These are phyloP conservation scores for Netelia virgata DNA, from an alignment of 2,888 invertebrate species.

Conservation along the genomic window DNA sequence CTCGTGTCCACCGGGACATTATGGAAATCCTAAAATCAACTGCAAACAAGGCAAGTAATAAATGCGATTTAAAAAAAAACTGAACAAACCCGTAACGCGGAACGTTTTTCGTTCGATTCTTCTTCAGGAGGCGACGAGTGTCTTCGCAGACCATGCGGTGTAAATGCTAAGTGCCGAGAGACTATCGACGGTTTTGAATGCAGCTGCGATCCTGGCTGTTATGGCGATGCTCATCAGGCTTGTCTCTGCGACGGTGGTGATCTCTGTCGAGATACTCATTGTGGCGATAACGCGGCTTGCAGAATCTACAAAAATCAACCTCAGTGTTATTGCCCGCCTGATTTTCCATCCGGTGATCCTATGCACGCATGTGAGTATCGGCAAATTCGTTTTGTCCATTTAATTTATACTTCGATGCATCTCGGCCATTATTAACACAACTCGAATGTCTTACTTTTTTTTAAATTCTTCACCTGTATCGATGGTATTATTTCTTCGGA, in stretches of 20 bases:
- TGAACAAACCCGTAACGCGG: background rate
- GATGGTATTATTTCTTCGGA: conserved; percentile 6
- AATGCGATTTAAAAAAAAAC: background rate
- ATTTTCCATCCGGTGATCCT: conserved; percentile 94
- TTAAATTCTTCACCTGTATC: background rate
- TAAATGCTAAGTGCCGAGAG: conserved; percentile 93
- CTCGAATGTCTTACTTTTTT: background rate
- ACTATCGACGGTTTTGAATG: conserved; percentile 92
- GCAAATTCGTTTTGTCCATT: conserved; percentile 23
- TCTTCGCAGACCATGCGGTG: conserved; percentile 93
- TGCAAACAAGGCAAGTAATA: conserved; percentile 87
- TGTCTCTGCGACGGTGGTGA: conserved; percentile 91
- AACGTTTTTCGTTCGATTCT: background rate
- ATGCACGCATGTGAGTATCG: conserved; percentile 92
- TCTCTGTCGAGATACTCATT: conserved; percentile 92
- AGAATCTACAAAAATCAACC: conserved; percentile 89
- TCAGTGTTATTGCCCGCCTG: conserved; percentile 94
- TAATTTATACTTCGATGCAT: background rate
- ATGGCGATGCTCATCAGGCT: conserved; percentile 92
- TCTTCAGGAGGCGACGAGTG: conserved; percentile 89
- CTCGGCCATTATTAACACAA: background rate
- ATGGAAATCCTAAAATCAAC: conserved; percentile 90
- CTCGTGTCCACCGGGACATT: conserved; percentile 91
- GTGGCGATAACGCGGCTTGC: conserved; percentile 94
- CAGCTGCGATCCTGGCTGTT: conserved; percentile 91